Evolutionary conservation across 2,113 vertebrate species (phyloP).

Genomic region (Archilochus colubris): DNA sequence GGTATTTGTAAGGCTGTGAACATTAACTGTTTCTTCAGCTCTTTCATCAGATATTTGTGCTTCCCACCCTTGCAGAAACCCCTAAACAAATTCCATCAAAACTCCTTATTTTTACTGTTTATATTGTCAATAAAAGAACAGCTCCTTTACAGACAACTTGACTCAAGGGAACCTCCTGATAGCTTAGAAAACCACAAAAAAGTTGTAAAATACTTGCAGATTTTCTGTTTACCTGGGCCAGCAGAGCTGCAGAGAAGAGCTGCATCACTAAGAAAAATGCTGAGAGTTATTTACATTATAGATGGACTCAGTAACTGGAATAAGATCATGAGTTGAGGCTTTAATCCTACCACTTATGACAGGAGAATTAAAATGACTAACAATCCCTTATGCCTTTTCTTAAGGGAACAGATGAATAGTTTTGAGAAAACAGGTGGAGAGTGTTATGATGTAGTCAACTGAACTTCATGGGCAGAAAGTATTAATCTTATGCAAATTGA

Average conservation of each 20-base stretch:
- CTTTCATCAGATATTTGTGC: fast-evolving
- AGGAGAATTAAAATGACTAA: neutral
- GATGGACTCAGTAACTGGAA: neutral
- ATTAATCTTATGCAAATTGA: neutral
- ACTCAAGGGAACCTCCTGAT: neutral
- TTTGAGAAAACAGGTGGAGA: neutral
- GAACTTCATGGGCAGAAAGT: neutral
- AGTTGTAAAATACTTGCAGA: neutral
- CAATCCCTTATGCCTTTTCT: neutral
- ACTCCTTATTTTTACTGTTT: neutral
- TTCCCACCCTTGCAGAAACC: neutral
- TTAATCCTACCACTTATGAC: neutral
- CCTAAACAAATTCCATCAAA: neutral
- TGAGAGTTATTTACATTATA: neutral
- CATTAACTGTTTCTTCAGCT: neutral
- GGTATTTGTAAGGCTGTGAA: neutral
- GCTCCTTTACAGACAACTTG: neutral
- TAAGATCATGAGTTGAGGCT: neutral
- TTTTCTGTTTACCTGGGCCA: neutral
- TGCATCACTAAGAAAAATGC: neutral
- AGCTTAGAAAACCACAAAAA: neutral
- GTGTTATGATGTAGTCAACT: neutral
- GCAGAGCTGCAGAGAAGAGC: neutral
- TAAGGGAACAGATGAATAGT: neutral
- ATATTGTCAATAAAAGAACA: neutral